These are phyloP conservation scores for Clytia hemisphaerica DNA, from an alignment of 30 jellyfish, hydroid and myxozoan species.

Conservation along the genomic window DNA sequence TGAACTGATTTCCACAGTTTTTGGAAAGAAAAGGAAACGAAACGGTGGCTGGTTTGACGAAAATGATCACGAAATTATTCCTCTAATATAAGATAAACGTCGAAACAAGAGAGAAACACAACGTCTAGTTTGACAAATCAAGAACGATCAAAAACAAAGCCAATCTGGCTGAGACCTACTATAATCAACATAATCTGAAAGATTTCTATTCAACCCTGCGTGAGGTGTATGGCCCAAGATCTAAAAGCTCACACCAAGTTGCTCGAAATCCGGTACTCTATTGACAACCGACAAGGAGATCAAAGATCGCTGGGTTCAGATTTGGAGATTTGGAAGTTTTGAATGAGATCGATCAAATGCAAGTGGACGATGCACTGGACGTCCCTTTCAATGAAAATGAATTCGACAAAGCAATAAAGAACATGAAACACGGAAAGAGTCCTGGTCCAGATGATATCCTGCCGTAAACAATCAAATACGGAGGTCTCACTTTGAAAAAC, in stretches of 20 bases:
- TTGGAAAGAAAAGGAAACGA: conserved; percentile 7
- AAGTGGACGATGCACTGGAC: background rate
- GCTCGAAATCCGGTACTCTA: background rate
- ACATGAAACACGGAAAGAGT: conserved; percentile 40
- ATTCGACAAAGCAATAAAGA: conserved; percentile 32
- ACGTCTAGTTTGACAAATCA: too few relatives aligned
- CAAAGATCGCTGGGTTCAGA: conserved; percentile 31
- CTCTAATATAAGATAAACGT: too few relatives aligned
- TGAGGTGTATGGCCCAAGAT: background rate
- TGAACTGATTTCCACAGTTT: background rate
- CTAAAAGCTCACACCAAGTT: conserved; percentile 11
- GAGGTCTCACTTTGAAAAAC: too few relatives aligned
- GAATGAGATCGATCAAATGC: too few relatives aligned
- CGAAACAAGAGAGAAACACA: too few relatives aligned
- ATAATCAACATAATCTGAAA: background rate
- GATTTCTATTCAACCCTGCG: background rate
- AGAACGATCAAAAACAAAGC: too few relatives aligned
- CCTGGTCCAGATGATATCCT: conserved; percentile 49
- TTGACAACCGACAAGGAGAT: conserved; percentile 2
- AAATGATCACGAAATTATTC: conserved; percentile 1
- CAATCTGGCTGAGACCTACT: background rate
- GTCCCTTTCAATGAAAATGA: conserved; percentile 1
- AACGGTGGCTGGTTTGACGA: conserved; percentile 19
- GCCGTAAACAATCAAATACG: too few relatives aligned
- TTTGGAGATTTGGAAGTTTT: too few relatives aligned